Percentiles rank a stretch among this genome's conserved stretches.
phyloP scores from a whole-genome alignment of 2,797 vertebrate genomes.

The Rousettus madagascariensis region DNA sequence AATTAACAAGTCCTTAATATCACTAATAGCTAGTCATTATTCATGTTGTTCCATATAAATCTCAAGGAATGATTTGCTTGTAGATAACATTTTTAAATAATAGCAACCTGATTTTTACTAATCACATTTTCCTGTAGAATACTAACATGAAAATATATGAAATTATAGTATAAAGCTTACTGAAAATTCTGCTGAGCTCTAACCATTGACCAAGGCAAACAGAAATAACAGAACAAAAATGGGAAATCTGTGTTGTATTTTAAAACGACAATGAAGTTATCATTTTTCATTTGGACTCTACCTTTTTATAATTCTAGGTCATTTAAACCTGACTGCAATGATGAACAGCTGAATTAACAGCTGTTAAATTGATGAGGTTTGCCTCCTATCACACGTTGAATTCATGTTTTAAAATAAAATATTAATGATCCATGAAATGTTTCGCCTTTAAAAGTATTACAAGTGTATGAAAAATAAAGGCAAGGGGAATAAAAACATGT shows the following conservation, averaged over 20 bases:
- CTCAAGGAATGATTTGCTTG: not conserved
- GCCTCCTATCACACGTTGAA: not conserved
- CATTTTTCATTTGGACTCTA: not conserved
- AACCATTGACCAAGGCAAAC: not conserved
- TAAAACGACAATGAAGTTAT: not conserved
- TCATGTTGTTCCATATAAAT: not conserved
- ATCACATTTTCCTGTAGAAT: not conserved
- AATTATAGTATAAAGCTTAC: not conserved
- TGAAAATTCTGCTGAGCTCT: not conserved
- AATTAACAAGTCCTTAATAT: not conserved
- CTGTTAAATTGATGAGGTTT: not conserved
- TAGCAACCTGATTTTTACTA: not conserved
- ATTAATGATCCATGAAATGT: not conserved
- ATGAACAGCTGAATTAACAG: not conserved
- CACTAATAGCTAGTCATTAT: not conserved
- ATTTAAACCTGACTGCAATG: slow-evolving; percentile 17
- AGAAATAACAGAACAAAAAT: not conserved
- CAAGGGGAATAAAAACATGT: not conserved
- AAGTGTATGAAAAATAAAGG: not conserved
- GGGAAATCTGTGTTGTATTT: not conserved
- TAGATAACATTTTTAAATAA: slow-evolving; percentile 11
- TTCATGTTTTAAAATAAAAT: not conserved
- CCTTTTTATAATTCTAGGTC: not conserved
- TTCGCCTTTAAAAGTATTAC: not conserved
- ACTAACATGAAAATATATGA: not conserved